Base-by-base conservation (phyloP, 2,797 vertebrate genomes). In the Astyanax mexicanus region DNA sequence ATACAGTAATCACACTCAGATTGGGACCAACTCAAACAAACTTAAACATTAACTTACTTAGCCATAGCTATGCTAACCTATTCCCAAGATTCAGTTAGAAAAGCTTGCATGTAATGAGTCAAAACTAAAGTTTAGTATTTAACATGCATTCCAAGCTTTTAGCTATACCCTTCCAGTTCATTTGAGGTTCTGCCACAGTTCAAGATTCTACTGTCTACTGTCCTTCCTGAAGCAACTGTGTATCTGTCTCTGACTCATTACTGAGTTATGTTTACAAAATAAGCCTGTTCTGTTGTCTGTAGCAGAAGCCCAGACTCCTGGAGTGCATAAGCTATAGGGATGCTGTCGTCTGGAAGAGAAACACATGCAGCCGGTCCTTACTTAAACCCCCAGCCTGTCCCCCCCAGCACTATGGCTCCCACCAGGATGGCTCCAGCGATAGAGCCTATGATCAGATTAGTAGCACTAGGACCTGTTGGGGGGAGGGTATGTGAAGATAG, bases 321-420 rank as follows among this genome's bases (percentile, higher is more conserved):
- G 93, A 93, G 92, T 92, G 91, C 91, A 93, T 92, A 97, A 98
- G 96, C 96, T 95, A 95, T 90, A 95, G 92, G 95, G 93, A 94
- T 90, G 96, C 93, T 93, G 23, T 91, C 93, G 93, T 94, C 93
- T 95, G 86, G 85, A 82, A 93, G 88, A 92, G 94, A 94, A 95
- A 97, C 95, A 94, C 98, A 99, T 98, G 97, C 97, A 89, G 88
- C 78, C 87, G 86, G 93, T 96, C 95, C 98, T 99, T 99, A 99
- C 98, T 99, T 99, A 99, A 99, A 99, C 91, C 98, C 98, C 98
- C 98, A 99, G 96, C 98, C 98, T 94, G 98, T 99, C 90, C 98
- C 98, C 95, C 98, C 98, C 96, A 99, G 97, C 95, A 99, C 98
- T 98, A 99, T 99, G 92, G 98, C 98, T 92, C 97, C 97, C 96